phyloP scores from a whole-genome alignment of 2,888 invertebrate genomes.

The Epinotia demarniana region DNA sequence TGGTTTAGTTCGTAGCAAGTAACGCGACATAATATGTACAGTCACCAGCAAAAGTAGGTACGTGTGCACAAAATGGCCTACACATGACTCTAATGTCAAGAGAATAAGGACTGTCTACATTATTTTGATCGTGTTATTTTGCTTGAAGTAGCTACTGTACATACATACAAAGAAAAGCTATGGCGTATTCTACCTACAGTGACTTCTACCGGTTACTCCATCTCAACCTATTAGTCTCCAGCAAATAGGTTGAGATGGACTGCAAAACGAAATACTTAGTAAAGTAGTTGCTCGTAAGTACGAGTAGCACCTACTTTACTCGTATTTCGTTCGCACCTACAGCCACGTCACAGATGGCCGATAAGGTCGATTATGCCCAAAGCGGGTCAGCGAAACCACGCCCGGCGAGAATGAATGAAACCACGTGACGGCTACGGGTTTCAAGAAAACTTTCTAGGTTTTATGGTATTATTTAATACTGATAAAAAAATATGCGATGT shows the following conservation, averaged over 20 bases:
- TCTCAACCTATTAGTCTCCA: neutral
- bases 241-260: no score
- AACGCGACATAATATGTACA: no score
- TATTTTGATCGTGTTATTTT: no score
- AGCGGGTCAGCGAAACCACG: conserved; percentile 22
- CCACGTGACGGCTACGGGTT: neutral
- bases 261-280: no score
- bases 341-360: conserved; percentile 33
- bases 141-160: no score
- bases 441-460: neutral
- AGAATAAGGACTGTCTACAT: no score
- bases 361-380: conserved; percentile 32
- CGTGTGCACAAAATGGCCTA: no score
- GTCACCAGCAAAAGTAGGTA: no score
- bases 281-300: no score
- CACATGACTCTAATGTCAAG: no score
- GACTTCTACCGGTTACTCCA: neutral
- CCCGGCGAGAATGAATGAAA: conserved; percentile 32
- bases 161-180: neutral
- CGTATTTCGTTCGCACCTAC: neutral
- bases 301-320: neutral
- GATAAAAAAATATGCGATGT: no score
- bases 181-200: neutral
- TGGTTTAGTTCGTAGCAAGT: no score
- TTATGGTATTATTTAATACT: neutral